A percentile compares a stretch with the other conserved stretches of the same genome.
Conservation (phyloP, 2,888 invertebrate genomes). For the Neoaliturus tenellus region DNA sequence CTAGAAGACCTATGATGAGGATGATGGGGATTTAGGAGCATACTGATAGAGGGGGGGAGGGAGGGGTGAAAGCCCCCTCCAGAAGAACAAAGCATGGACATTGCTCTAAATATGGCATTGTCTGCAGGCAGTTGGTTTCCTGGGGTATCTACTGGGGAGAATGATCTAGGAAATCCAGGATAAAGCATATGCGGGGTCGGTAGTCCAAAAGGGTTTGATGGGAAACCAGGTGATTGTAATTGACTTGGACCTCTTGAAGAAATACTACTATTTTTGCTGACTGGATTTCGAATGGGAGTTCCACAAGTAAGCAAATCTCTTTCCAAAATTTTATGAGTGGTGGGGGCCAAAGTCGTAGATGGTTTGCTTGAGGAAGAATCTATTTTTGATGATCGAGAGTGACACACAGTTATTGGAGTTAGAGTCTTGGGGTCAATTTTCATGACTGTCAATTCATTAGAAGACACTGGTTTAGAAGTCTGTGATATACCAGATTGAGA, state of each 20-base stretch:
- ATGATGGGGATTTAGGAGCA: constrained; percentile 66
- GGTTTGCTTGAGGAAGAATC: constrained; percentile 59
- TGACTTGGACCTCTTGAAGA: constrained; percentile 43
- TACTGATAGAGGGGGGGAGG: constrained; percentile 66
- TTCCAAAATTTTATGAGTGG: constrained; percentile 60
- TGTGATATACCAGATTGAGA: constrained; percentile 10
- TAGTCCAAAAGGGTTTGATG: constrained; percentile 52
- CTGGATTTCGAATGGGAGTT: constrained; percentile 37
- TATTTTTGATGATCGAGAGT: constrained; percentile 48
- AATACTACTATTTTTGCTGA: constrained; percentile 47
- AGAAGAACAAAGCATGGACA: constrained; percentile 65
- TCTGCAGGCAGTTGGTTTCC: constrained; percentile 29
- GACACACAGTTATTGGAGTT: constrained; percentile 72
- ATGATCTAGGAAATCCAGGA: constrained; percentile 63
- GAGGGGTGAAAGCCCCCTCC: constrained; percentile 65
- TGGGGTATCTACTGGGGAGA: constrained; percentile 56
- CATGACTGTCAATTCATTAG: constrained; percentile 69
- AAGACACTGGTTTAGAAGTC: constrained; percentile 2
- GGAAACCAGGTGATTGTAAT: constrained; percentile 53
- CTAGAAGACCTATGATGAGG: constrained; percentile 59
- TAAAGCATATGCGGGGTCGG: constrained; percentile 62
- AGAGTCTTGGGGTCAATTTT: constrained; percentile 78
- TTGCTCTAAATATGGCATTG: constrained; percentile 66
- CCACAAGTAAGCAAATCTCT: constrained; percentile 44
- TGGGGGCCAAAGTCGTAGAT: constrained; percentile 64